Percentiles rank a stretch among this genome's conserved stretches.
These are phyloP conservation scores for Barbus barbus DNA, from an alignment of 2,113 vertebrate species.

Conservation along the genomic window DNA sequence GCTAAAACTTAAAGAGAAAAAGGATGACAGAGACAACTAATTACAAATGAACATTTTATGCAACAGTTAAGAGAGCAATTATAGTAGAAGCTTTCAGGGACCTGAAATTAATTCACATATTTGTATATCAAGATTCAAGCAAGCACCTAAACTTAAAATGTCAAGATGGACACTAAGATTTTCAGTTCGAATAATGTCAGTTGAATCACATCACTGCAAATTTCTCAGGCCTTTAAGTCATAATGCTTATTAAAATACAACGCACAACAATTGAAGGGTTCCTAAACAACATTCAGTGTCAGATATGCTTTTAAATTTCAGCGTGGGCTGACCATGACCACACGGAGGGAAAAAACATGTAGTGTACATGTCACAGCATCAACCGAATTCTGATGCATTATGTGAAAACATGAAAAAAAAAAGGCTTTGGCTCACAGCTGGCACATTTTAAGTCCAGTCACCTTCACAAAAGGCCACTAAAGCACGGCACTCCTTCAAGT, in stretches of 20 bases:
- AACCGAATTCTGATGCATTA: neutral
- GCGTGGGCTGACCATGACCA: neutral
- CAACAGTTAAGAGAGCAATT: neutral
- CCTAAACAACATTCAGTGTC: neutral
- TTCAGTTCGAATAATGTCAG: neutral
- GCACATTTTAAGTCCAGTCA: slow-evolving; percentile 72
- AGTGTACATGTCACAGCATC: slow-evolving; percentile 2
- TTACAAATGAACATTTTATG: neutral
- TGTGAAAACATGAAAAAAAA: neutral
- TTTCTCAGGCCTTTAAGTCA: neutral
- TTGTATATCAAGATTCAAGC: slow-evolving; percentile 20
- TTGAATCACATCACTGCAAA: neutral
- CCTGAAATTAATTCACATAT: neutral
- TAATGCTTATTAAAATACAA: neutral
- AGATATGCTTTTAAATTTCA: neutral
- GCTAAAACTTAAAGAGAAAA: neutral
- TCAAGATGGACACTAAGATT: neutral
- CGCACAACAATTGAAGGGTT: neutral
- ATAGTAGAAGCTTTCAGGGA: neutral
- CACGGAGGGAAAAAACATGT: neutral
- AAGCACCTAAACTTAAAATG: neutral
- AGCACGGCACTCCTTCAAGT: slow-evolving; percentile 74
- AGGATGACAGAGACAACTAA: neutral
- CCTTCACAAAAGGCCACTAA: slow-evolving; percentile 82
- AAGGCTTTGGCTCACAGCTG: slow-evolving; percentile 65